These are phyloP conservation scores for Ovibos moschatus DNA, from an alignment of 2,113 vertebrate species.

Conservation along the genomic window DNA sequence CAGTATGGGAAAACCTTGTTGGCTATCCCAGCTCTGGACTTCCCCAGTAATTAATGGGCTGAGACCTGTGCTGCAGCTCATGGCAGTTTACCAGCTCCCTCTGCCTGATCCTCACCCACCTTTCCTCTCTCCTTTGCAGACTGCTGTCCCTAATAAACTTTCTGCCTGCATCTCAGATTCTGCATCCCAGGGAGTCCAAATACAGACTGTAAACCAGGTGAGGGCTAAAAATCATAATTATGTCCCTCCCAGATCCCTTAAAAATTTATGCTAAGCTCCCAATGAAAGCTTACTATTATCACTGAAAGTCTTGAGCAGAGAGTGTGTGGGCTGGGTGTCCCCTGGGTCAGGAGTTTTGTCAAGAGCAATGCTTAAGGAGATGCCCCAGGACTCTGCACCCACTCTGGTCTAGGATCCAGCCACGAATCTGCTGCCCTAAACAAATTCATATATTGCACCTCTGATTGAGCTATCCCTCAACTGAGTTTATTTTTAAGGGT, in stretches of 20 bases:
- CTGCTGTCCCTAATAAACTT: not conserved
- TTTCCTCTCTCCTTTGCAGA: not conserved
- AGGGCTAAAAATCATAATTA: not conserved
- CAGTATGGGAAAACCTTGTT: too few relatives aligned
- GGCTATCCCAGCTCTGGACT: not conserved
- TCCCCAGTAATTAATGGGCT: not conserved
- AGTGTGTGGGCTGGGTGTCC: too few relatives aligned
- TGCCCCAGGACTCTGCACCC: accelerated
- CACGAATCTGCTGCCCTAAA: not conserved
- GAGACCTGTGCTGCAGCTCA: not conserved
- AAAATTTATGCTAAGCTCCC: not conserved
- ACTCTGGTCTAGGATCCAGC: not conserved
- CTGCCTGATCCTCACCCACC: not conserved
- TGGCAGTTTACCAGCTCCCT: not conserved
- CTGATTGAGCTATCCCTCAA: not conserved
- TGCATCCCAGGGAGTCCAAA: not conserved
- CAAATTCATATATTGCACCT: not conserved
- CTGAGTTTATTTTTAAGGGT: not conserved
- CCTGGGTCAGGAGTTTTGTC: not conserved
- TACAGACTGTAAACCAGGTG: not conserved
- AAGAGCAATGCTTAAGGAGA: not conserved
- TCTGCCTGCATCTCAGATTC: not conserved
- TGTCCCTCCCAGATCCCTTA: not conserved
- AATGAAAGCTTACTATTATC: not conserved
- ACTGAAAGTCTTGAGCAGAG: not conserved